Evolutionary conservation across 2,797 vertebrate species (phyloP).

Genomic region (Spea hammondii): DNA sequence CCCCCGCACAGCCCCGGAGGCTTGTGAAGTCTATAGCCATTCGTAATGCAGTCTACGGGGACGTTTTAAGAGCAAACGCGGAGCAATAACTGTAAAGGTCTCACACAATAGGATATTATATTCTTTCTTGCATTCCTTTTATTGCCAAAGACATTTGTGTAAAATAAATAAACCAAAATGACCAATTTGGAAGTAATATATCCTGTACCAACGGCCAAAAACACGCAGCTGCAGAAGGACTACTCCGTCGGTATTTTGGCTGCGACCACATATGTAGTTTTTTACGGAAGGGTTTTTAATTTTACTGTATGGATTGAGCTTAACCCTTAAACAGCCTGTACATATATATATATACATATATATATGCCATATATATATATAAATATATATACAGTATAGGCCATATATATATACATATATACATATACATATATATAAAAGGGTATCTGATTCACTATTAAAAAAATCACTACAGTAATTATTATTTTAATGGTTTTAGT

Average conservation of each 20-base stretch:
- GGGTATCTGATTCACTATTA: too few species aligned
- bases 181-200: constrained; percentile 35
- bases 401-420: too few species aligned
- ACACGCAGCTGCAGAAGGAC: constrained; percentile 32
- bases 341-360: too few species aligned
- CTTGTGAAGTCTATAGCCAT: constrained; percentile 42
- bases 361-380: too few species aligned
- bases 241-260: not conserved
- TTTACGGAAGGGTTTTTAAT: not conserved
- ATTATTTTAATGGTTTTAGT: too few species aligned
- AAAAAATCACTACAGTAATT: too few species aligned
- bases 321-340: not conserved
- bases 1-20: not conserved
- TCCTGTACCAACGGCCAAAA: constrained; percentile 21
- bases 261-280: not conserved
- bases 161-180: constrained; percentile 49
- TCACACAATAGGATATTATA: constrained; percentile 52
- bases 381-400: too few species aligned
- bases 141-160: constrained; percentile 35
- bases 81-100: constrained; percentile 36
- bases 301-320: not conserved
- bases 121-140: constrained; percentile 11
- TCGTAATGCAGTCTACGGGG: constrained; percentile 42
- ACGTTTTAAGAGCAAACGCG: constrained; percentile 37
- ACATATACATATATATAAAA: too few species aligned